Percentiles rank a stretch among this genome's conserved stretches.
These are phyloP conservation scores for Catocala fraxini DNA, from an alignment of 2,888 invertebrate species.

Conservation along the genomic window DNA sequence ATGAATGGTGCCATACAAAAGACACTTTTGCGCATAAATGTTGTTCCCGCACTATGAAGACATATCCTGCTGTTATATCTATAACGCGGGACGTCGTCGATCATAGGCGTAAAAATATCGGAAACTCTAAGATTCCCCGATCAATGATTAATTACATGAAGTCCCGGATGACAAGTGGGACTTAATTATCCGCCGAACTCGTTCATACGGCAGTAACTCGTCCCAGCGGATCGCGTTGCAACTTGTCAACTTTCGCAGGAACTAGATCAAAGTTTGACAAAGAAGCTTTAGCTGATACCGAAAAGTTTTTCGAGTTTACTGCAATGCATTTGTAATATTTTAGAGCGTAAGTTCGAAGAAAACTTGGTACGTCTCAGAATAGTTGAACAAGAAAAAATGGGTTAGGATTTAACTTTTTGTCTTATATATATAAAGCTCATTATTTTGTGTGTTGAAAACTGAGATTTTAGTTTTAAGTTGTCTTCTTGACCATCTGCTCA, in stretches of 20 bases:
- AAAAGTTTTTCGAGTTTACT: slow-evolving; percentile 7
- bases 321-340: slow-evolving; percentile 17
- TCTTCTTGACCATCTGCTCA: too few relatives aligned
- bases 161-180: slow-evolving; percentile 30
- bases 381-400: background rate
- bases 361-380: background rate
- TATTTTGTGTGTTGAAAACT: too few relatives aligned
- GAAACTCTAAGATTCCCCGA: slow-evolving; percentile 1
- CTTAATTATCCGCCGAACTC: slow-evolving; percentile 51
- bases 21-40: too few relatives aligned
- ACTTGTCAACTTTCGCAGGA: slow-evolving; percentile 34
- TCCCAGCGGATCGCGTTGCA: slow-evolving; percentile 26
- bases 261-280: slow-evolving; percentile 26
- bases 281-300: slow-evolving; percentile 21
- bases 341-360: background rate
- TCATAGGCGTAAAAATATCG: background rate
- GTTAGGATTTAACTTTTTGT: too few relatives aligned
- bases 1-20: too few relatives aligned
- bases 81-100: too few relatives aligned
- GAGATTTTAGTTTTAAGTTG: too few relatives aligned
- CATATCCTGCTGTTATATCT: too few relatives aligned
- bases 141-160: slow-evolving; percentile 22
- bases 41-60: too few relatives aligned
- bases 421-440: too few relatives aligned
- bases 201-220: slow-evolving; percentile 33